These are phyloP conservation scores for Aeoliscus strigatus DNA, from an alignment of 2,797 vertebrate species.

Conservation along the genomic window DNA sequence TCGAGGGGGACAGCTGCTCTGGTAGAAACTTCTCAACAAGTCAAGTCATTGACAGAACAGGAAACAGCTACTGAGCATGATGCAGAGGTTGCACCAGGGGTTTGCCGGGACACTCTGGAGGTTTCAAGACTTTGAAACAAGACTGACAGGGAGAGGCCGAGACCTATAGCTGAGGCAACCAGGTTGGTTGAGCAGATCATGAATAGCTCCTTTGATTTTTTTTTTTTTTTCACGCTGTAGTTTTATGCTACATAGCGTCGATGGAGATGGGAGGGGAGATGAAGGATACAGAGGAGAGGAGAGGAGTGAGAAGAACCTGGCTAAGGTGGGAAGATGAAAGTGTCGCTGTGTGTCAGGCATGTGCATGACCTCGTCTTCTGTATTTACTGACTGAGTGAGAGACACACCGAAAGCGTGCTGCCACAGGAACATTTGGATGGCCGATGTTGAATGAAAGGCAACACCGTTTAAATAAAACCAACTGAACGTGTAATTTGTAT, in stretches of 20 bases:
- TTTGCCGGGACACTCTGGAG: slow-evolving; percentile 15
- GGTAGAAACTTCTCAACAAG: slow-evolving; percentile 47
- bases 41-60: too few relatives aligned
- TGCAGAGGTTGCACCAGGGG: slow-evolving; percentile 4
- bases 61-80: slow-evolving; percentile 33
- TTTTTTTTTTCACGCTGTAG: slow-evolving; percentile 2
- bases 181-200: slow-evolving; percentile 27
- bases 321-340: slow-evolving; percentile 1
- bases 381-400: too few relatives aligned
- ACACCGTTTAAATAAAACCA: slow-evolving; percentile 3
- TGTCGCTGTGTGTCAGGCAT: slow-evolving; percentile 5
- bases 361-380: not conserved
- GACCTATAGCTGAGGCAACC: slow-evolving; percentile 2
- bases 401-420: too few relatives aligned
- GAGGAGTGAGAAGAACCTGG: not conserved
- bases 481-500: not conserved
- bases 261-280: slow-evolving; percentile 7
- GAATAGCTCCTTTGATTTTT: slow-evolving; percentile 18
- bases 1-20: slow-evolving; percentile 23
- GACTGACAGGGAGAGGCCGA: slow-evolving; percentile 10
- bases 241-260: slow-evolving; percentile 14
- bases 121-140: slow-evolving; percentile 10
- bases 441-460: slow-evolving; percentile 7
- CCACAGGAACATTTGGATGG: slow-evolving; percentile 18
- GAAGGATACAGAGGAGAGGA: too few relatives aligned